Evolutionary conservation across 2,888 invertebrate species (phyloP).

Genomic region (Leucophenga maculata): DNA sequence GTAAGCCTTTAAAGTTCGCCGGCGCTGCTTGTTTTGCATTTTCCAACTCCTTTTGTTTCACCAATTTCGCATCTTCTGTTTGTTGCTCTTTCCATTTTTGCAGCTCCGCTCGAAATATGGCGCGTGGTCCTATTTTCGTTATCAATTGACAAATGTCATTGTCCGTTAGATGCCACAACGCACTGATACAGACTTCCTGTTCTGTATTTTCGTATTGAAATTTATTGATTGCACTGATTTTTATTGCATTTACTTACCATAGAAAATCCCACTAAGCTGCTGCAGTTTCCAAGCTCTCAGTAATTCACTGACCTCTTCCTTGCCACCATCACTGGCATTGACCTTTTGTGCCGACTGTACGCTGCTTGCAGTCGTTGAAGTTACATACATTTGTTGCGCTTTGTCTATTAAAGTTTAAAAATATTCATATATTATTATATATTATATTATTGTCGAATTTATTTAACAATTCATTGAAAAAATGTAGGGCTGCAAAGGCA

Average conservation of each 20-base stretch:
- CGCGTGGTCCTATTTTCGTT: constrained; percentile 54
- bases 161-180: constrained; percentile 48
- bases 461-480: too few relatives aligned
- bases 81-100: constrained; percentile 26
- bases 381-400: too few relatives aligned
- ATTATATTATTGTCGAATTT: too few relatives aligned
- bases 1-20: background rate
- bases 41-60: background rate
- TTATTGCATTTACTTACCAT: constrained; percentile 34
- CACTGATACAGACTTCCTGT: constrained; percentile 45
- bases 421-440: too few relatives aligned
- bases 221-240: background rate
- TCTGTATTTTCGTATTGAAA: constrained; percentile 25
- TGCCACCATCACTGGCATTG: background rate
- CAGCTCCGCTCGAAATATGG: constrained; percentile 52
- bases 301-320: constrained; percentile 30
- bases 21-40: background rate
- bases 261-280: constrained; percentile 36
- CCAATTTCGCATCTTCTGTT: background rate
- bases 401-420: too few relatives aligned
- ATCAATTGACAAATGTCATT: constrained; percentile 50
- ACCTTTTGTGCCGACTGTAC: background rate
- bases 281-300: constrained; percentile 43
- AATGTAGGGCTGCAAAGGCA: too few relatives aligned
- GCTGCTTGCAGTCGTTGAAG: background rate